A percentile compares a stretch with the other conserved stretches of the same genome.
Evolutionary conservation across 2,888 invertebrate genomes (phyloP).

Genomic region (Drosophila flavopinicola): DNA sequence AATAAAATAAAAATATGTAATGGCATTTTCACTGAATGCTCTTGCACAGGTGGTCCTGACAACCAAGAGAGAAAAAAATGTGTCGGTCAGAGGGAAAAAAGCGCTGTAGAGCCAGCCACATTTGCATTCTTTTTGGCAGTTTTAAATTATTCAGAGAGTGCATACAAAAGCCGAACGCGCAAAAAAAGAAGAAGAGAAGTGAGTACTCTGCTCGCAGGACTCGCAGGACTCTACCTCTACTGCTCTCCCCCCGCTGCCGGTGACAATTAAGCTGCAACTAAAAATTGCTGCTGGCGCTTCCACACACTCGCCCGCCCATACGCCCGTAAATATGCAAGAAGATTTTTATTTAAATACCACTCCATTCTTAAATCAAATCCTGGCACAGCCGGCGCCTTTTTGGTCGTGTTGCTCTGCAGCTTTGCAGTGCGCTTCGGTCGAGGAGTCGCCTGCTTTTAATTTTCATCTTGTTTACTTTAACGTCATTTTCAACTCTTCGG

Average conservation of each 20-base stretch:
- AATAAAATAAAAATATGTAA: constrained; percentile 19
- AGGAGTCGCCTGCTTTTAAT: constrained; percentile 62
- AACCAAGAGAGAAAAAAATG: constrained; percentile 7
- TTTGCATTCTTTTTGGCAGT: constrained; percentile 76
- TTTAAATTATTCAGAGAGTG: constrained; percentile 75
- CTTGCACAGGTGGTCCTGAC: constrained; percentile 21
- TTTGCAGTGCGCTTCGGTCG: constrained; percentile 18
- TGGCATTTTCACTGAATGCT: constrained; percentile 35
- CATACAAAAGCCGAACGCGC: constrained; percentile 55
- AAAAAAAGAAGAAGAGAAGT: constrained; percentile 21
- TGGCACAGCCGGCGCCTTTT: constrained; percentile 40
- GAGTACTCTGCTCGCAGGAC: constrained; percentile 5
- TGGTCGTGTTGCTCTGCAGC: constrained; percentile 30
- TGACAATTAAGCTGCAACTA: constrained; percentile 77
- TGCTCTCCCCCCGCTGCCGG: constrained; percentile 22
- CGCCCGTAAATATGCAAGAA: constrained; percentile 71
- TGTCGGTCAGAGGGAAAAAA: constrained; percentile 19
- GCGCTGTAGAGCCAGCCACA: constrained; percentile 36
- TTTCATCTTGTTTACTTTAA: constrained; percentile 81
- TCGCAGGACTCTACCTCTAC: neutral
- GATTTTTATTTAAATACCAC: constrained; percentile 79
- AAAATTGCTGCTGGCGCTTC: constrained; percentile 64
- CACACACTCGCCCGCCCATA: constrained; percentile 22
- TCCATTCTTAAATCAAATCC: constrained; percentile 80
- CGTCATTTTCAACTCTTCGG: constrained; percentile 81